Evolutionary conservation across 1,140 invertebrate species (phyloP).

Genomic region (Ostrea edulis): DNA sequence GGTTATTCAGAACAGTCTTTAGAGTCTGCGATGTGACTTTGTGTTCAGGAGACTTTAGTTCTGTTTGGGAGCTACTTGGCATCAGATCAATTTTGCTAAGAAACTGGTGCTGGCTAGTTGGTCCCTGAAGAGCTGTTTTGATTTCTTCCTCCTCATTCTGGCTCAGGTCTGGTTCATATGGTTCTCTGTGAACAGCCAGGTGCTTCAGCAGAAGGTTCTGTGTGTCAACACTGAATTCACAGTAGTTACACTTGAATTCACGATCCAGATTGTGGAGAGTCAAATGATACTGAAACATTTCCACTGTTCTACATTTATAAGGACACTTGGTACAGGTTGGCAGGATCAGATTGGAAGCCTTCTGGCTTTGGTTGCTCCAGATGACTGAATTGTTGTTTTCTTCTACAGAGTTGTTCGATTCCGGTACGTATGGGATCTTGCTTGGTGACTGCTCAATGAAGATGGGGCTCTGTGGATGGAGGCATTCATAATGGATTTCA

Average conservation of each 20-base stretch:
- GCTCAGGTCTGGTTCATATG: constrained; percentile 57
- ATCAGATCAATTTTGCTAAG: constrained; percentile 30
- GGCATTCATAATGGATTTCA: constrained; percentile 66
- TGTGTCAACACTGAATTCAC: constrained; percentile 69
- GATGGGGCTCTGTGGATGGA: constrained; percentile 65
- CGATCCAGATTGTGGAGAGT: constrained; percentile 63
- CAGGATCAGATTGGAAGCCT: constrained; percentile 27
- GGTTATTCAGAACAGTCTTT: constrained; percentile 47
- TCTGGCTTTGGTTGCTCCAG: not conserved
- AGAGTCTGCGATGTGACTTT: constrained; percentile 40
- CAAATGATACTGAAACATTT: constrained; percentile 63
- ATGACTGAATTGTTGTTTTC: constrained; percentile 50
- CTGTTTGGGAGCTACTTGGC: not conserved
- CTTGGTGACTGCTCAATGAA: constrained; percentile 53
- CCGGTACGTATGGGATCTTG: constrained; percentile 26
- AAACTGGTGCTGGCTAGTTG: constrained; percentile 42
- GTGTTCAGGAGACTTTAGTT: not conserved
- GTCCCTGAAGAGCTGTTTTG: constrained; percentile 18
- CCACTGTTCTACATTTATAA: constrained; percentile 63
- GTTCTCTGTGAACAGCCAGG: constrained; percentile 55
- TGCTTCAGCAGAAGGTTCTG: constrained; percentile 52
- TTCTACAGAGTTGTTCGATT: constrained; percentile 30
- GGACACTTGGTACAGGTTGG: constrained; percentile 67
- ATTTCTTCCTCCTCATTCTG: constrained; percentile 47
- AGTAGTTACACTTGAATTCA: constrained; percentile 67